Conservation (phyloP, 1,140 invertebrate genomes). For the Whitmania pigra region DNA sequence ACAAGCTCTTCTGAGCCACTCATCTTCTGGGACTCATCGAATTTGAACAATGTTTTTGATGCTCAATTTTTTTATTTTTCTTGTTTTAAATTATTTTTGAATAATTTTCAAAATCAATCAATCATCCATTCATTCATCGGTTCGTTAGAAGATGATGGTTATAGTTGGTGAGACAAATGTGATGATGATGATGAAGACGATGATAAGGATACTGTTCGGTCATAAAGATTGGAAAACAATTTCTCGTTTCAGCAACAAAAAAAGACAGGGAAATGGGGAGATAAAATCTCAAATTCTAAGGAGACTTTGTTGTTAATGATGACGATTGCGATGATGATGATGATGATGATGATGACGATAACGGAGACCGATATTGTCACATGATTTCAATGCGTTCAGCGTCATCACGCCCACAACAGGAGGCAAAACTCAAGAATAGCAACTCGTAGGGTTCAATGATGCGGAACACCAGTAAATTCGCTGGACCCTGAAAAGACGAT, state of each 20-base stretch:
- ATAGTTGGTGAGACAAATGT: constrained; percentile 14
- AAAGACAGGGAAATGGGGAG: constrained; percentile 12
- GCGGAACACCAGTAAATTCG: too few species aligned
- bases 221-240: constrained; percentile 8
- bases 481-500: too few species aligned
- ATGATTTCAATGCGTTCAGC: too few species aligned
- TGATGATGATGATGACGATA: too few species aligned
- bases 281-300: constrained; percentile 1
- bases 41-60: too few species aligned
- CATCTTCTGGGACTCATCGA: too few species aligned
- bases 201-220: constrained; percentile 18
- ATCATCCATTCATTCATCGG: neutral
- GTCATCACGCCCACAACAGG: too few species aligned
- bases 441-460: too few species aligned
- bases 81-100: neutral
- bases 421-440: too few species aligned
- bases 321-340: too few species aligned
- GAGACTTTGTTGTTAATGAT: neutral
- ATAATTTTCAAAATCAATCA: neutral
- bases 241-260: neutral
- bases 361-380: too few species aligned
- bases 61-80: neutral
- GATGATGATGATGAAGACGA: constrained; percentile 20
- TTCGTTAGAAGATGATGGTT: constrained; percentile 12
- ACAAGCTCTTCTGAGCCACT: too few species aligned